Percentiles rank a stretch among this genome's conserved stretches.
Conservation (phyloP, 2,797 vertebrate species). For the Lacerta agilis region DNA sequence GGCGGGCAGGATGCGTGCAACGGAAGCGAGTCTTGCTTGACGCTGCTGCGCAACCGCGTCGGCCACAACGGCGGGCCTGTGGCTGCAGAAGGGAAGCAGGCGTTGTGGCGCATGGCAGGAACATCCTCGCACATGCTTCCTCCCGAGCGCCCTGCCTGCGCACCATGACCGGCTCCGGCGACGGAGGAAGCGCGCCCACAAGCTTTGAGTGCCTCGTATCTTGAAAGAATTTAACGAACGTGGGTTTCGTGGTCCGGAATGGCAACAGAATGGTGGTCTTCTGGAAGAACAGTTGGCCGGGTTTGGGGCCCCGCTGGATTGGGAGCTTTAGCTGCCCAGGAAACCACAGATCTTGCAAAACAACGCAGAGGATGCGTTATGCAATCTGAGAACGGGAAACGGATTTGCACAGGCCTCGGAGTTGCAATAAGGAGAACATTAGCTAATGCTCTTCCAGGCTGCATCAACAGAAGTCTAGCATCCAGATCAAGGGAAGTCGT, state of each 20-base stretch:
- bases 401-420: background rate
- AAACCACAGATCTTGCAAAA: background rate
- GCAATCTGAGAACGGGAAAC: background rate
- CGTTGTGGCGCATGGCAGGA: background rate
- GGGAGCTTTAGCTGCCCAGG: no score
- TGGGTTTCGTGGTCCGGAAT: background rate
- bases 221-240: background rate
- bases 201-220: background rate
- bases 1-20: background rate
- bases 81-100: background rate
- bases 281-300: background rate
- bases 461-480: no score
- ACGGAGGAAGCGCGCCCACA: background rate
- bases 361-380: background rate
- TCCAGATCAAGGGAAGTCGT: no score
- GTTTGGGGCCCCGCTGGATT: no score
- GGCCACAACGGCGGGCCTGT: background rate
- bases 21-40: background rate
- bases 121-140: background rate
- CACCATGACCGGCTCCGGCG: no score
- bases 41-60: background rate
- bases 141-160: background rate
- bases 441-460: no score
- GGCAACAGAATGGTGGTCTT: accelerated
- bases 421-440: background rate